These are phyloP conservation scores for Marcusenius ussheri DNA, from an alignment of 2,113 vertebrate genomes.

Conservation along the genomic window DNA sequence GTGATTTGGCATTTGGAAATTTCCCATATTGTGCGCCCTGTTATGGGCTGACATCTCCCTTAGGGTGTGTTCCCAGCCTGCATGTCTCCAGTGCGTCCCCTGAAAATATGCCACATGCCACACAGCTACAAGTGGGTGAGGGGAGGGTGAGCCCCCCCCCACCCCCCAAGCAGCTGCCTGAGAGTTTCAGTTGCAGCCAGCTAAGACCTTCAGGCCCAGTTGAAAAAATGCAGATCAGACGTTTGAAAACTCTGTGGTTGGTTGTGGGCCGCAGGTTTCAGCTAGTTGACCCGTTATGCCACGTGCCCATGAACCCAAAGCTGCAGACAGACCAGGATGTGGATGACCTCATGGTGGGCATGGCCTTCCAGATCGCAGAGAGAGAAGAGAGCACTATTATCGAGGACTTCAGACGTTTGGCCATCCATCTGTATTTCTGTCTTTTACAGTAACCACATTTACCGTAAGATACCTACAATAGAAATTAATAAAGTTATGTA, in stretches of 20 bases:
- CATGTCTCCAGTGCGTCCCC: background rate
- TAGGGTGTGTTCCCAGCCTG: background rate
- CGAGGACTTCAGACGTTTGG: conserved; percentile 76
- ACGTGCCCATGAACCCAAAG: conserved; percentile 50
- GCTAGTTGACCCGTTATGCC: conserved; percentile 9
- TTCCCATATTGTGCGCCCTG: background rate
- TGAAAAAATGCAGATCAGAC: background rate
- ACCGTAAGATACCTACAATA: background rate
- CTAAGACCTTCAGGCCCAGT: background rate
- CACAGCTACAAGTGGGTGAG: background rate
- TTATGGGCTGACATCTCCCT: background rate
- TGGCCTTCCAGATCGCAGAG: conserved; percentile 88
- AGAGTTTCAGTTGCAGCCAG: background rate
- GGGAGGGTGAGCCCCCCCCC: too few relatives aligned
- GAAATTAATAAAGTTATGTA: background rate
- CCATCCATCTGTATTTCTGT: background rate
- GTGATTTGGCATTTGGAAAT: background rate
- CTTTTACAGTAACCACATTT: background rate
- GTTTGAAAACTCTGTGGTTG: background rate
- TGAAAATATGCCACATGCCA: background rate
- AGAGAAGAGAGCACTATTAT: conserved; percentile 75
- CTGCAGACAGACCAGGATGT: conserved; percentile 55
- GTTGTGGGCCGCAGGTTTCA: background rate
- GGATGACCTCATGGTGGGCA: conserved; percentile 77
- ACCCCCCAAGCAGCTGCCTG: background rate